Base-by-base conservation (phyloP, 2,797 vertebrate genomes). In the Lepus oiostolus region DNA sequence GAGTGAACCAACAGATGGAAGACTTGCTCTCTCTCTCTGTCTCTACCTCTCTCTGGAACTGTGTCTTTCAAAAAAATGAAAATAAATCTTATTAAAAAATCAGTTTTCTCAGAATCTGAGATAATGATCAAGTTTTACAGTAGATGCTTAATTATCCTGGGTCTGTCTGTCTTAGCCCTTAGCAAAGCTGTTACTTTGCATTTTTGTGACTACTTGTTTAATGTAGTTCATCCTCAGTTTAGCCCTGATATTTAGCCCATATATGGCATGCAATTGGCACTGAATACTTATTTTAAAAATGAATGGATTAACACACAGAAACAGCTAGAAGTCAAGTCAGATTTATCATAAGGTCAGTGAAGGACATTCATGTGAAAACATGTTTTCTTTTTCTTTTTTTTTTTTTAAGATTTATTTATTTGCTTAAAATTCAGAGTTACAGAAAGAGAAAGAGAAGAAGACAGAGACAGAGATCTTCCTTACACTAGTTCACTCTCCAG, bases 131-230 rank as follows among this genome's bases (percentile, higher is more conserved):
- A 72, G 50, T n/a, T 32, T 90, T 35, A 10, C 32, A 62, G 22
- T 38, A 68, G 11, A 82, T 16, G 17, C 35, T 82, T 68, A 28
- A n/a, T 8, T 22, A 71, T 67, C 30, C 65, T 26, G 2, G 70
- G 16, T 58, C 35, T 65, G 65, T 91, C 70, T 30, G 74, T 62
- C n/a, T 72, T 68, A 13, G 38, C 21, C 30, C 17, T 70, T 84
- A 75, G 7, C 22, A 58, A 90, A 90, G 52, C 19, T 13, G 38
- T 58, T 71, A 32, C 80, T 94, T 32, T 16, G n/a, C 7, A 17
- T 60, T 79, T 81, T 62, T 85, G 70, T 93, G 52, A 42, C 52
- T 60, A 52, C 75, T 79, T 87, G 42, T 89, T 63, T 28, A 83
- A 52, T 8, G 7, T 54, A 70, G 50, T 63, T 79, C 35, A 16